Percentiles rank a stretch among this genome's conserved stretches.
Conservation (phyloP, 2,888 invertebrate genomes). For the Thera obeliscata region DNA sequence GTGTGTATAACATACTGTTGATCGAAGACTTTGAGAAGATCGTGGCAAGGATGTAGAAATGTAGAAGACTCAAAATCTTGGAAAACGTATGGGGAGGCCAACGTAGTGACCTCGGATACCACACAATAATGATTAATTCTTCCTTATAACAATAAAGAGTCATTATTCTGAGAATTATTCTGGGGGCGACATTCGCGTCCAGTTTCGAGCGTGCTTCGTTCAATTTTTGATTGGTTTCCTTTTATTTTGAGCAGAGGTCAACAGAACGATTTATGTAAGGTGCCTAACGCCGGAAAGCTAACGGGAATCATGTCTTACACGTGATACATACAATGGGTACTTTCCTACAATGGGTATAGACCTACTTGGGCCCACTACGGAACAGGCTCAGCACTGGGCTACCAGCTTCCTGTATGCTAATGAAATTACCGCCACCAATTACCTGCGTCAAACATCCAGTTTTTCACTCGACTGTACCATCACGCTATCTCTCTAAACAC, state of each 20-base stretch:
- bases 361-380: slow-evolving; percentile 5
- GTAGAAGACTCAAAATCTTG: too few species aligned
- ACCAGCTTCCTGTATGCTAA: slow-evolving; percentile 41
- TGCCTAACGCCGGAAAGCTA: not conserved
- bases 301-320: slow-evolving; percentile 7
- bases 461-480: slow-evolving; percentile 32
- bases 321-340: not conserved
- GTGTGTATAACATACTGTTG: too few species aligned
- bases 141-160: too few species aligned
- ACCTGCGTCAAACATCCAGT: slow-evolving; percentile 21
- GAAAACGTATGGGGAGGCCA: too few species aligned
- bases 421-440: slow-evolving; percentile 29
- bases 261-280: not conserved
- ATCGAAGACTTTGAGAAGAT: too few species aligned
- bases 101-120: too few species aligned
- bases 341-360: not conserved
- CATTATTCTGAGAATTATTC: too few species aligned
- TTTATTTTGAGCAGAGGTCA: not conserved
- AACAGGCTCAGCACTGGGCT: slow-evolving; percentile 25
- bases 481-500: slow-evolving; percentile 26
- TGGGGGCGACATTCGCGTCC: too few species aligned
- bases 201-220: too few species aligned
- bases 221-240: not conserved
- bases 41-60: too few species aligned
- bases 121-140: too few species aligned